Evolutionary conservation across 2,797 vertebrate genomes (phyloP), one percentile per base, ranked within the genome.

Genomic region (Cirrhinus mrigala): DNA sequence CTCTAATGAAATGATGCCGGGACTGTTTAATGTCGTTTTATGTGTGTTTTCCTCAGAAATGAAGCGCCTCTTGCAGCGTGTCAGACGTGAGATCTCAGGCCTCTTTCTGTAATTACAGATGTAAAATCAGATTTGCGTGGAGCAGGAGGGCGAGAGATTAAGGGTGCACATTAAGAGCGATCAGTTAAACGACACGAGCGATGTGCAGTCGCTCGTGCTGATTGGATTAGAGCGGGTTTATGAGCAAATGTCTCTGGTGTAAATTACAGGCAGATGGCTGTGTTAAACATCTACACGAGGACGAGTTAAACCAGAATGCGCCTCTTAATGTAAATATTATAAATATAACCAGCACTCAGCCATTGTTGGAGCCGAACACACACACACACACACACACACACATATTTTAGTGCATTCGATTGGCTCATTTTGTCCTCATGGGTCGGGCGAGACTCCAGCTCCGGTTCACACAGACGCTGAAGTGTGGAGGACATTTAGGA

Each of bases 401-500:
- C 16, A 29, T 7, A 73, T 50, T 50, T 74, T 4, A 74, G 24
- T 18, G 46, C 44, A 74, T 54, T 75, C 4, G 27, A 24, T 20
- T 78, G 24, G 73, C 87, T 68, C 8, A 27, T 60, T 44, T 54
- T 44, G 54, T 58, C 52, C 75, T 24, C 4, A 14, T 6, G 11
- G 16, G 33, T 66, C 20, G 22, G 74, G 12, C 7, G 9, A 20
- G 68, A 73, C 85, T 87, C 77, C 79, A 76, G 62, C 44, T 11
- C 52, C 27, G 56, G 80, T 78, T 89, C 73, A 69, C 56, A 44
- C 14, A 33, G 64, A 48, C 18, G 78, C 84, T 90, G 89, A 88
- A 89, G 89, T 91, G 89, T 89, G 87, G 84, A 90, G 90, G 90
- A 92, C 88, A 79, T 73, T 58, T 52, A 90, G 89, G 91, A 91